These are phyloP conservation scores for Brachyistius frenatus DNA, from an alignment of 2,113 vertebrate species.

Conservation along the genomic window DNA sequence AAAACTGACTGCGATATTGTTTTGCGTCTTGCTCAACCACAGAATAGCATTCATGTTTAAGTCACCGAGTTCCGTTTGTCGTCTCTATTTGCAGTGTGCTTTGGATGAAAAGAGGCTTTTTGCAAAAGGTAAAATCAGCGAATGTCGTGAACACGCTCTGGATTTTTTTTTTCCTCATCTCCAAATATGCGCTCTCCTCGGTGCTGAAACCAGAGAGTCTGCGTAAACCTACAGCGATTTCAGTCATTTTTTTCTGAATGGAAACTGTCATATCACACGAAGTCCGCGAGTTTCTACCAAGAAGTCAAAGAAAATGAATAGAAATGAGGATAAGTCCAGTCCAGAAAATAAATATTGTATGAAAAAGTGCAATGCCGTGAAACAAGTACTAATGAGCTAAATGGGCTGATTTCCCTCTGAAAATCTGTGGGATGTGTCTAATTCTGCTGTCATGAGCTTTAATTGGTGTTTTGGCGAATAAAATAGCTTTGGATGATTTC, in stretches of 20 bases:
- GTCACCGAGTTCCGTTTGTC: no score
- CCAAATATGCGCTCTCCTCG: conserved; percentile 56
- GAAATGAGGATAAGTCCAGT: no score
- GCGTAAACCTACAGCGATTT: neutral
- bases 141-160: neutral
- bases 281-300: neutral
- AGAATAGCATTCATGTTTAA: neutral
- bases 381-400: neutral
- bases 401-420: neutral
- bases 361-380: no score
- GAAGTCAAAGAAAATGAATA: no score
- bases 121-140: neutral
- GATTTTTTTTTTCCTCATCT: neutral
- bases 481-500: neutral
- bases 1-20: conserved; percentile 16
- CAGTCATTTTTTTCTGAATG: neutral
- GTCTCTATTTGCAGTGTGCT: no score
- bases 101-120: neutral
- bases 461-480: conserved; percentile 4
- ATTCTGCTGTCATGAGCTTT: neutral
- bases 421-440: neutral
- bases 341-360: no score
- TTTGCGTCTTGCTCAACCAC: neutral
- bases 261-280: neutral
- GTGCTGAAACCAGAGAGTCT: conserved; percentile 65